These are phyloP conservation scores for Staurois parvus DNA, from an alignment of 2,797 vertebrate species.

Conservation along the genomic window DNA sequence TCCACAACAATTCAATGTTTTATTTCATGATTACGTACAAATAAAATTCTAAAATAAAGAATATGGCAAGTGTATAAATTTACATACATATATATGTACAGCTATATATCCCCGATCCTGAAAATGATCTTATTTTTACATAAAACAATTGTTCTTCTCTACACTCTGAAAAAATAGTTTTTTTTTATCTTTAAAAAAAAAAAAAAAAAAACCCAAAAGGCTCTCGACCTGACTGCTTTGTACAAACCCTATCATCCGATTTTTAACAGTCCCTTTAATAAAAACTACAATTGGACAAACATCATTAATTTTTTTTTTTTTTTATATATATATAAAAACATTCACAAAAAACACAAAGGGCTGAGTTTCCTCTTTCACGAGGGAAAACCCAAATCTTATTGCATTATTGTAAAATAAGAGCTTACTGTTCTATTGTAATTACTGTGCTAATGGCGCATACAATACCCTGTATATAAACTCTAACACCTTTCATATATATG, in stretches of 20 bases:
- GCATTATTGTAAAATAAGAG: constrained; percentile 67
- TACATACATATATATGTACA: constrained; percentile 61
- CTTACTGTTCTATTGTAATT: constrained; percentile 59
- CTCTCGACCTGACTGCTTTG: constrained; percentile 74
- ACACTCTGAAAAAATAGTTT: constrained; percentile 83
- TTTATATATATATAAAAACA: constrained; percentile 66
- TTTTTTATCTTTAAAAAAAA: constrained; percentile 61
- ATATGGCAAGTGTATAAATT: constrained; percentile 79
- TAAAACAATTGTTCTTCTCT: constrained; percentile 71
- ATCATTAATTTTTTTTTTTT: constrained; percentile 44
- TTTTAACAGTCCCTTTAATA: constrained; percentile 77
- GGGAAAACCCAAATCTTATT: constrained; percentile 75
- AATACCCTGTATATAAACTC: constrained; percentile 83
- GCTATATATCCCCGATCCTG: constrained; percentile 69
- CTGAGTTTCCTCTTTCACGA: constrained; percentile 62
- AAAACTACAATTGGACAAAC: constrained; percentile 71
- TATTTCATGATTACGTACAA: constrained; percentile 77
- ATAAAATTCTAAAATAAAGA: constrained; percentile 82
- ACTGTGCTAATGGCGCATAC: constrained; percentile 67
- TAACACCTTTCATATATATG: constrained; percentile 84
- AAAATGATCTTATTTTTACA: constrained; percentile 66
- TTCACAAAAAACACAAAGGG: constrained; percentile 27
- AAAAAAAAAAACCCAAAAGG: constrained; percentile 72
- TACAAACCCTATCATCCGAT: constrained; percentile 79
- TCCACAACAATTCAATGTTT: constrained; percentile 59